phyloP scores from a whole-genome alignment of 1,140 invertebrate species.

The Limonius californicus region DNA sequence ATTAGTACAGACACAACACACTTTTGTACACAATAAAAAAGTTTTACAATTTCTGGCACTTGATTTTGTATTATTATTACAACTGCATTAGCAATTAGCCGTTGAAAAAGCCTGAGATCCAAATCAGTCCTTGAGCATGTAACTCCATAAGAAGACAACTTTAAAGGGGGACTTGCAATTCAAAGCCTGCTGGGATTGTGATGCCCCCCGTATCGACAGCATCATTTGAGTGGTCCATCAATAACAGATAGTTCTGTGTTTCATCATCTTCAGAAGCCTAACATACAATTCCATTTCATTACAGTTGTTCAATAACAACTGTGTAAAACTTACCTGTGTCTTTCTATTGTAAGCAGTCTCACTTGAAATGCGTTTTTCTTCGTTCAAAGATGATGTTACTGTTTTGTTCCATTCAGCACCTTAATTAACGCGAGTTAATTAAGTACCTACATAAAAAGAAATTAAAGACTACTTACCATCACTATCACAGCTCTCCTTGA shows the following conservation, averaged over 20 bases:
- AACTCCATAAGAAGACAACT: not conserved
- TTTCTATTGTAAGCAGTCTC: not conserved
- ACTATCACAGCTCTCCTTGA: not conserved
- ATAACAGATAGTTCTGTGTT: conserved; percentile 33
- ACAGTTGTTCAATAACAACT: no score
- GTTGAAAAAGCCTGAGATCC: not conserved
- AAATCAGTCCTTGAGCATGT: not conserved
- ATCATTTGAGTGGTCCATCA: conserved; percentile 47
- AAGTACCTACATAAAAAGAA: no score
- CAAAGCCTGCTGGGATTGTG: conserved; percentile 53
- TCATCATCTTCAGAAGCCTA: conserved; percentile 35
- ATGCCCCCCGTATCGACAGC: conserved; percentile 60
- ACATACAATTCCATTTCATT: no score
- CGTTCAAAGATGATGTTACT: not conserved
- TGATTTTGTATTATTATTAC: no score
- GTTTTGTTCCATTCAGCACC: no score
- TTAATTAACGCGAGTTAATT: no score
- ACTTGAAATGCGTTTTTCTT: not conserved
- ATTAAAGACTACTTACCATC: conserved; percentile 4
- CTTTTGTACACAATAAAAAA: no score
- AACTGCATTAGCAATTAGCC: not conserved
- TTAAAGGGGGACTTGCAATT: conserved; percentile 15
- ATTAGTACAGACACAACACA: no score
- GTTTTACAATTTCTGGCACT: no score
- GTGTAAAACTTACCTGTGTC: not conserved